Evolutionary conservation across 1,140 invertebrate species (phyloP).

Genomic region (Drosophila melanica): DNA sequence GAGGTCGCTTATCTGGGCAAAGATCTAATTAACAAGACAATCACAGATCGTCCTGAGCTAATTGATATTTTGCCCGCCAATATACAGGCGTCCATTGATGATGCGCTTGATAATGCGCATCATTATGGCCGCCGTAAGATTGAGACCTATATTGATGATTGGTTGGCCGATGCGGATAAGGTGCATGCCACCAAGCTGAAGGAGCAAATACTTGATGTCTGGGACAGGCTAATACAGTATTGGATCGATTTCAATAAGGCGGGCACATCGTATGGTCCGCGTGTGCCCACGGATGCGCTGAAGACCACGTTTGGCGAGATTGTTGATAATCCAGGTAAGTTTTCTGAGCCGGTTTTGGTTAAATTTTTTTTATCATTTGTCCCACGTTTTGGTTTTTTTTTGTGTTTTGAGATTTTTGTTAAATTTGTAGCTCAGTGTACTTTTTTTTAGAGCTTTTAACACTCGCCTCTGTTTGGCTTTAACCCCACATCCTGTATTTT

Average conservation of each 20-base stretch:
- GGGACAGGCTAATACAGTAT: constrained; percentile 96
- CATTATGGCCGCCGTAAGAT: constrained; percentile 88
- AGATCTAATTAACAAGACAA: constrained; percentile 94
- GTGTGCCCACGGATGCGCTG: constrained; percentile 88
- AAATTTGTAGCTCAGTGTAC: constrained; percentile 8
- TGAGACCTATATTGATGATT: constrained; percentile 84
- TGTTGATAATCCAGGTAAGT: constrained; percentile 82
- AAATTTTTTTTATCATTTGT: constrained; percentile 41
- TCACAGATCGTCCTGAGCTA: constrained; percentile 94
- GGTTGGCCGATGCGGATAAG: constrained; percentile 92
- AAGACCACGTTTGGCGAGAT: constrained; percentile 86
- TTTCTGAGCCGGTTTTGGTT: background rate
- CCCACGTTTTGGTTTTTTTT: constrained; percentile 23
- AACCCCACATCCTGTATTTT: constrained; percentile 46
- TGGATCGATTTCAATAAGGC: constrained; percentile 90
- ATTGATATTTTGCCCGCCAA: constrained; percentile 89
- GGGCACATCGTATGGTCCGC: constrained; percentile 86
- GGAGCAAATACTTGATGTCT: constrained; percentile 95
- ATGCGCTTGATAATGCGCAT: constrained; percentile 96
- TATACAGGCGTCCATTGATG: constrained; percentile 90
- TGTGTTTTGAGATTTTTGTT: constrained; percentile 39
- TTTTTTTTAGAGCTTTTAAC: background rate
- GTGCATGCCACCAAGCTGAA: constrained; percentile 94
- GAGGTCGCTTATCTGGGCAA: constrained; percentile 95
- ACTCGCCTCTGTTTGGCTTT: constrained; percentile 16